Conservation (phyloP, 2,113 vertebrate genomes). For the Dryoscopus gambensis region DNA sequence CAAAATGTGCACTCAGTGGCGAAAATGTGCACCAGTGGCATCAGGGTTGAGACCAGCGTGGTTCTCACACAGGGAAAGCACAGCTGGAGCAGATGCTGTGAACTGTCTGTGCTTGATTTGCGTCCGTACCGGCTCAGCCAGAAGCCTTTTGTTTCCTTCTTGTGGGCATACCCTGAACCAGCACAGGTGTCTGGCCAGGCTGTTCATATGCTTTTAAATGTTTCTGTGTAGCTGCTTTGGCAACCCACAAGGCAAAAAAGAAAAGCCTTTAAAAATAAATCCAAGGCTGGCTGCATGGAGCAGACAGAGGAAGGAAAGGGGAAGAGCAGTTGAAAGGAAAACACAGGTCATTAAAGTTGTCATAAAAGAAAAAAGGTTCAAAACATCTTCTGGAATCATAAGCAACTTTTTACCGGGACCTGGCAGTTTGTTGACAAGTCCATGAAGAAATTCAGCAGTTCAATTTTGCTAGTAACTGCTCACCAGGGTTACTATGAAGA, state of each 20-base stretch:
- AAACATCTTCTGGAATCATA: slow-evolving; percentile 15
- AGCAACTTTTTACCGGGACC: background rate
- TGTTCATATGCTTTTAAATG: background rate
- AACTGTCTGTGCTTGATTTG: background rate
- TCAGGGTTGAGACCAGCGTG: background rate
- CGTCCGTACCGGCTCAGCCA: background rate
- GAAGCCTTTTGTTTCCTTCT: background rate
- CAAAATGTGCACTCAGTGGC: background rate
- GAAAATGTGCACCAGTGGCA: accelerated
- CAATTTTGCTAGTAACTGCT: background rate
- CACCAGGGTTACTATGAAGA: background rate
- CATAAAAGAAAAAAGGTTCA: background rate
- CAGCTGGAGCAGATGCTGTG: background rate
- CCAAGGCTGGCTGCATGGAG: background rate
- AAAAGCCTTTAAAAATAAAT: slow-evolving; percentile 36
- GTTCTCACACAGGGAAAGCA: background rate
- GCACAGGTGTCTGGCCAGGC: background rate
- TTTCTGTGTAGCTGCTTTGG: slow-evolving; percentile 20
- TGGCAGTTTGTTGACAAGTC: background rate
- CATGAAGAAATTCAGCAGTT: background rate
- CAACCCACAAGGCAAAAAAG: background rate
- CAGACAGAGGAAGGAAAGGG: background rate
- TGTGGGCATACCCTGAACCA: background rate
- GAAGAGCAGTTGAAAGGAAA: slow-evolving; percentile 37
- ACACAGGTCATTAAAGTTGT: background rate